phyloP scores from a whole-genome alignment of 2,797 vertebrate species.

The Macrochelys suwanniensis region DNA sequence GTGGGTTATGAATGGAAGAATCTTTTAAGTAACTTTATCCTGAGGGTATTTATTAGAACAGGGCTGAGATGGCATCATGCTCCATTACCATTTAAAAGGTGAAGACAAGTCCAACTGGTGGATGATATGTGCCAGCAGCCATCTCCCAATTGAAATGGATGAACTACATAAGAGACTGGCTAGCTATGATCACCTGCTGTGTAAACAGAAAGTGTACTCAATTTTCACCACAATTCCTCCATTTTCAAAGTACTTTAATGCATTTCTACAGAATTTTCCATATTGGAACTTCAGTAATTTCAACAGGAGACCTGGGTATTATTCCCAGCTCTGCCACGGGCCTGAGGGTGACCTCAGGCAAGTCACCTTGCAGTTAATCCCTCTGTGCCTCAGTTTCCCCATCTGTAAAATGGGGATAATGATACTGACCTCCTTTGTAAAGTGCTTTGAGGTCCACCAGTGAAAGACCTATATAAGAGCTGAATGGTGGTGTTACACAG shows the following conservation, averaged over 20 bases:
- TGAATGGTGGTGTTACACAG: not conserved
- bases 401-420: not conserved
- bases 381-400: not conserved
- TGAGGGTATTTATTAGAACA: constrained; percentile 34
- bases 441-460: not conserved
- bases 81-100: constrained; percentile 15
- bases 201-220: not conserved
- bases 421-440: not conserved
- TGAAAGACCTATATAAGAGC: accelerated
- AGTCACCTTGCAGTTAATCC: not conserved
- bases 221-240: not conserved
- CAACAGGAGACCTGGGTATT: not conserved
- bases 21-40: constrained; percentile 21
- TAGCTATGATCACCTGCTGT: not conserved
- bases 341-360: not conserved
- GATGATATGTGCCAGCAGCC: not conserved
- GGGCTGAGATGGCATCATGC: not conserved
- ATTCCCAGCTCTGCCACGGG: not conserved
- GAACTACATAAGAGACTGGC: not conserved
- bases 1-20: constrained; percentile 48
- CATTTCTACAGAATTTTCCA: not conserved
- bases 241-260: not conserved
- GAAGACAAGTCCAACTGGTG: constrained; percentile 33
- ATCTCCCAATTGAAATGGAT: not conserved
- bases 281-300: not conserved